Evolutionary conservation across 2,888 invertebrate genomes (phyloP), one percentile per base, ranked within the genome.

Genomic region (Arrhopalites spinosus): DNA sequence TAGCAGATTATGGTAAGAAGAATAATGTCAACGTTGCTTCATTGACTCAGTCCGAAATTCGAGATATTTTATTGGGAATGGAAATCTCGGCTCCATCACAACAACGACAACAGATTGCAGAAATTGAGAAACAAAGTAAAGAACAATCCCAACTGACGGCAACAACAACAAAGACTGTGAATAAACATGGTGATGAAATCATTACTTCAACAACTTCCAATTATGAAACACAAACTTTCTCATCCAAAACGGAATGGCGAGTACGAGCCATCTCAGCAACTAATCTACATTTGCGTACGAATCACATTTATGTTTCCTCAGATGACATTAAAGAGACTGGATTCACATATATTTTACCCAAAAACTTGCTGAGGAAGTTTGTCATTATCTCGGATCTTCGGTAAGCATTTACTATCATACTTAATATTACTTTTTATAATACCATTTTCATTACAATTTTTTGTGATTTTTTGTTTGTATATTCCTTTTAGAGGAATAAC

Each of bases 291-390:
- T 88, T 98, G 53, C 90, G 99, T 79, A 99, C 98, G 0, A 98
- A 99, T 87, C 98, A 99, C 86, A 99, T 99, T 84, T 99, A 99
- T 84, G 98, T 99, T 25, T 97, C 97, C 79, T 97, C 98, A 0
- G 99, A 99, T 84, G 99, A 99, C 85, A 98, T 99, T 85, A 99
- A 99, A 86, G 99, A 99, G 86, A 98, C 98, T 27, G 98, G 99
- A 2, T 99, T 96, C 87, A 99, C 99, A 0, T 90, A 90, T 84
- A 89, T 90, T 83, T 84, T 90, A 79, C 90, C 90, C 7, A 99
- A 99, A 88, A 99, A 99, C 85, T 91, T 99, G 77, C 90, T 99
- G 78, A 98, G 99, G 88, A 99, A 99, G 87, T 99, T 99, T 86
- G n/a, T 50, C n/a, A 50, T 50, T 85, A 98, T 99, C 81, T 98